These are phyloP conservation scores for Cuculus canorus DNA, from an alignment of 2,797 vertebrate genomes.

Conservation along the genomic window DNA sequence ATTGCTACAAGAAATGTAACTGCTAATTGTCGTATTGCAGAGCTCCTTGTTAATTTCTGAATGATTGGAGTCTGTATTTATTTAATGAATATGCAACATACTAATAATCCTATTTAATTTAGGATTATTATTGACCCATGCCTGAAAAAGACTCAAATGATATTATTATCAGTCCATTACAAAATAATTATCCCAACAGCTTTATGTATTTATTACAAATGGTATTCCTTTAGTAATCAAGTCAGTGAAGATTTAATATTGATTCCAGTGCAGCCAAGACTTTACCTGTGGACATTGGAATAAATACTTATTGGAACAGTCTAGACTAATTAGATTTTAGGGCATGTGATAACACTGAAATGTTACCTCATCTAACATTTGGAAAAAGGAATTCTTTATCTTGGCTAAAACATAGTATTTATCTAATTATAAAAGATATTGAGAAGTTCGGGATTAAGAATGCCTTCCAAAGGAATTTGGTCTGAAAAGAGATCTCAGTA, in stretches of 20 bases:
- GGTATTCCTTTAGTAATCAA: slow-evolving; percentile 13
- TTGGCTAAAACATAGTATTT: slow-evolving; percentile 44
- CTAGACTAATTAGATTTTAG: background rate
- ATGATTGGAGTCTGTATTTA: background rate
- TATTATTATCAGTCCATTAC: background rate
- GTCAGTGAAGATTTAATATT: slow-evolving; percentile 9
- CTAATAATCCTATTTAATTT: background rate
- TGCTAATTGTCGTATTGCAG: background rate
- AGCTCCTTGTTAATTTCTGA: background rate
- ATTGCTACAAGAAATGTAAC: background rate
- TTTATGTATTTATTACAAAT: background rate
- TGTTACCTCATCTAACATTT: slow-evolving; percentile 31
- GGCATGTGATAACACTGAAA: slow-evolving; percentile 14
- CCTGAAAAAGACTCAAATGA: background rate
- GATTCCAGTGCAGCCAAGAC: background rate
- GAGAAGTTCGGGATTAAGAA: slow-evolving; percentile 5
- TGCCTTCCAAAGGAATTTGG: slow-evolving; percentile 20
- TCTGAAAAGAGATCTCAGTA: slow-evolving; percentile 19
- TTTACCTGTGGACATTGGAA: slow-evolving; percentile 19
- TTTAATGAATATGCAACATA: background rate
- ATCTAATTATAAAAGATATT: slow-evolving; percentile 15
- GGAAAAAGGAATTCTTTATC: slow-evolving; percentile 33
- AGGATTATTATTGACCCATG: background rate
- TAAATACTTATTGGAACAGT: background rate
- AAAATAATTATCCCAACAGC: background rate